Conservation (phyloP, 1,140 invertebrate species). For the Pseudomyrmex pallidus region DNA sequence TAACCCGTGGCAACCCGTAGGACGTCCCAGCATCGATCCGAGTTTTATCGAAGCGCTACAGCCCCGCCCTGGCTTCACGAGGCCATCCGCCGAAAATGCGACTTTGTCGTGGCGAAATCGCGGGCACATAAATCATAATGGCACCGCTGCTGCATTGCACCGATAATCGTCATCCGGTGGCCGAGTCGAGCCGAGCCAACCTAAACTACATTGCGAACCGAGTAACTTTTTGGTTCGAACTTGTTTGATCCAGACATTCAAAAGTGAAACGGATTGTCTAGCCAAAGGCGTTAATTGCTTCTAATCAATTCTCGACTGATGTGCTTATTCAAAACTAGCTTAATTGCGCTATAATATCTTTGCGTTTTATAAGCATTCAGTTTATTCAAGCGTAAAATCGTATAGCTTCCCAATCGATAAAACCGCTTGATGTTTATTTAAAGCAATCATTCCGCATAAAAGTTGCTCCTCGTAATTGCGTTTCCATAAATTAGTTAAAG, state of each 20-base stretch:
- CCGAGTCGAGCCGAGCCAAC: neutral
- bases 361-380: slow-evolving; percentile 39
- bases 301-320: slow-evolving; percentile 33
- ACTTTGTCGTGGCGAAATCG: slow-evolving; percentile 60
- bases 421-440: slow-evolving; percentile 23
- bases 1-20: slow-evolving; percentile 83
- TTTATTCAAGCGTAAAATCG: slow-evolving; percentile 48
- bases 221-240: slow-evolving; percentile 19
- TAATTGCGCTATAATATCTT: slow-evolving; percentile 53
- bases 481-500: neutral
- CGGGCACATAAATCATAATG: slow-evolving; percentile 33
- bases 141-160: neutral
- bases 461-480: neutral
- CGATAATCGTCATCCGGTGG: slow-evolving; percentile 3
- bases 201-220: neutral
- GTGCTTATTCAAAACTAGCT: slow-evolving; percentile 36
- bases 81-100: slow-evolving; percentile 62
- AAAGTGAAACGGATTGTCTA: slow-evolving; percentile 15
- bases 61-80: slow-evolving; percentile 79
- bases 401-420: slow-evolving; percentile 20
- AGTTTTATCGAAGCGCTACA: slow-evolving; percentile 82
- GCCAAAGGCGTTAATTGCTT: slow-evolving; percentile 25
- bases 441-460: neutral
- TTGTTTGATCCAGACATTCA: neutral
- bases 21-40: slow-evolving; percentile 85